phyloP scores from a whole-genome alignment of 2,888 invertebrate genomes.

The Melanargia galathea region DNA sequence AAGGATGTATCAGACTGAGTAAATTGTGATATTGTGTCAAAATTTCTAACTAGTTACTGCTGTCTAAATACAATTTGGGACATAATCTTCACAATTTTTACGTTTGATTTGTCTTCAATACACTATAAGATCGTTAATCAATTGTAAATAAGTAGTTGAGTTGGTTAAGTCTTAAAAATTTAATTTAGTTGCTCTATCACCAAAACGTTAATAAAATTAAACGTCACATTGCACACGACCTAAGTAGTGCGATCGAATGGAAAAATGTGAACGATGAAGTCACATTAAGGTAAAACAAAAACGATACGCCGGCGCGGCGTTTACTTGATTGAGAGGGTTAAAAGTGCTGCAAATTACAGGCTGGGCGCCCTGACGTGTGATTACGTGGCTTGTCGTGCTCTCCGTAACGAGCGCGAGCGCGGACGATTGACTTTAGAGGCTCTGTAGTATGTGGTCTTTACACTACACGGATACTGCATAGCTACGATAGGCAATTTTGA shows the following conservation, averaged over 20 bases:
- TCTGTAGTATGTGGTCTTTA: conserved; percentile 20
- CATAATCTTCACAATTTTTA: too few relatives aligned
- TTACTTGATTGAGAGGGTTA: conserved; percentile 48
- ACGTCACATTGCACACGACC: not conserved
- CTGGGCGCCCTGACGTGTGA: conserved; percentile 43
- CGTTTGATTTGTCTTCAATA: too few relatives aligned
- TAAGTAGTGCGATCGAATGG: conserved; percentile 21
- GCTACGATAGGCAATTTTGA: not conserved
- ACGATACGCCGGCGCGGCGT: conserved; percentile 35
- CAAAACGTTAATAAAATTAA: not conserved
- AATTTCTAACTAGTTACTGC: too few relatives aligned
- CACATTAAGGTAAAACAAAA: conserved; percentile 43
- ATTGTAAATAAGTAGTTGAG: too few relatives aligned
- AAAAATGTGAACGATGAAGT: conserved; percentile 40
- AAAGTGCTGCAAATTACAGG: conserved; percentile 52
- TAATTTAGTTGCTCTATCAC: too few relatives aligned
- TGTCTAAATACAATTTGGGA: too few relatives aligned
- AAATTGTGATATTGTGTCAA: too few relatives aligned
- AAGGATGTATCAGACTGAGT: too few relatives aligned
- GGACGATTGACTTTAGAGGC: conserved; percentile 36
- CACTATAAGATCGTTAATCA: too few relatives aligned
- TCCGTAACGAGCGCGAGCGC: conserved; percentile 44
- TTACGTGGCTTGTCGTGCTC: conserved; percentile 46
- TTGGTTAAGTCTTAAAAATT: too few relatives aligned
- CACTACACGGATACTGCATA: conserved; percentile 25